Evolutionary conservation across 1,140 invertebrate genomes (phyloP), one percentile per base, ranked within the genome.

Genomic region (Nasonia vitripennis): DNA sequence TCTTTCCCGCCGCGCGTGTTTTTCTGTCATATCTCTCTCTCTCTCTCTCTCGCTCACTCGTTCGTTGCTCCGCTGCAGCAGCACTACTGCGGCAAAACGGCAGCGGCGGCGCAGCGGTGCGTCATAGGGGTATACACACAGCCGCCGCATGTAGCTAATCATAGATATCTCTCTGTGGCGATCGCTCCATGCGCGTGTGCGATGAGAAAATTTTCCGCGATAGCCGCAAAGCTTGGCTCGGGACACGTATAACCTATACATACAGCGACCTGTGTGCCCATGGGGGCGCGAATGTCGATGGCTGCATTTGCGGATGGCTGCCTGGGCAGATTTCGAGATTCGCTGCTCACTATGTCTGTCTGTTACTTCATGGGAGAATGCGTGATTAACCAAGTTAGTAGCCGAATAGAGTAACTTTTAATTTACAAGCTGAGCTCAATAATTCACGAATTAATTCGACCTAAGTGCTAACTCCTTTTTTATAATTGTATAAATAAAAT

Each of bases 141-240:
- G 68, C 68, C 68, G 55, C 78, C 79, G 11, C 45, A 79, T 73
- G 78, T 73, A 84, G 81, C 86, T 90, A 88, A 88, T 88, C 88
- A 88, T 86, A 87, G 84, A 86, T 86, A 87, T 87, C 80, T 78
- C 62, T 75, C 20, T 55, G 78, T 78, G 27, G 78, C 83, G 71
- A 87, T 87, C 81, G 20, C 14, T 62, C 20, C 5, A n/a, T n/a
- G 55, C 55, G 1, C 55, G 20, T n/a, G 20, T 86, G 51, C 27
- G 80, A 81, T 74, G 78, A 70, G 62, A 77, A 62, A 3, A 84
- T 83, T 74, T 79, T 88, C 80, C 80, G 23, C 78, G 23, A n/a
- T 62, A 62, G 51, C 23, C 41, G 10, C n/a, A 70, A 23, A 45
- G 48, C 74, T 41, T 68, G 31, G 55, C 11, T 78, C 20, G 27